Evolutionary conservation across 2,888 invertebrate genomes (phyloP).

Genomic region (Pimpla rufipes): DNA sequence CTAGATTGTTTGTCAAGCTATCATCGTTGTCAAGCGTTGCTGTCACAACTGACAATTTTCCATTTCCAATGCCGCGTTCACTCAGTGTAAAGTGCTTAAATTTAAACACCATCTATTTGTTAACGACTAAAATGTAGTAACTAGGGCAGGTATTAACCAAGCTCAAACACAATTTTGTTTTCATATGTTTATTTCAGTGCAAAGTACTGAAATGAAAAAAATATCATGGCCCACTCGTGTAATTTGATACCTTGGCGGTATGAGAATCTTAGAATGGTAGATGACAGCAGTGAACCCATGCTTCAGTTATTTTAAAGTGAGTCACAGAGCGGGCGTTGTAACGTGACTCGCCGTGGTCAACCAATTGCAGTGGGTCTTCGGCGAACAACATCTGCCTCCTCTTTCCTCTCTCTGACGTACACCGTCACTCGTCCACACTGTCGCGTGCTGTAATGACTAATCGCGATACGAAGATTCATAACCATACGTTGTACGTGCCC

Average conservation of each 20-base stretch:
- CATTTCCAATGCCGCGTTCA: too few species aligned
- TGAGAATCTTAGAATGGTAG: background rate
- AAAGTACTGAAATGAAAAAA: background rate
- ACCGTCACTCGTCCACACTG: conserved; percentile 46
- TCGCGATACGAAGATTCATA: conserved; percentile 27
- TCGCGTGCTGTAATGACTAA: conserved; percentile 37
- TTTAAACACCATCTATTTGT: too few species aligned
- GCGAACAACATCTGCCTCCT: conserved; percentile 58
- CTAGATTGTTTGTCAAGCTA: too few species aligned
- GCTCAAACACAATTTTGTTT: too few species aligned
- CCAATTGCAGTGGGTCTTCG: conserved; percentile 62
- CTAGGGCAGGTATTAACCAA: too few species aligned
- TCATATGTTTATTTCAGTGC: background rate
- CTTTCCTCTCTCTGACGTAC: conserved; percentile 6
- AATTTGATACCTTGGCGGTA: background rate
- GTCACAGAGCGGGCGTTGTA: conserved; percentile 41
- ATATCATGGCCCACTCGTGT: conserved; percentile 14
- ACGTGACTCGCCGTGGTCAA: conserved; percentile 54
- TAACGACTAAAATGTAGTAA: too few species aligned
- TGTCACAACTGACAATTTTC: too few species aligned
- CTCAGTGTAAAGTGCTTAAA: too few species aligned
- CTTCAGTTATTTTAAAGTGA: conserved; percentile 50
- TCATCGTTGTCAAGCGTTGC: too few species aligned
- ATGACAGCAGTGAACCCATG: conserved; percentile 18
- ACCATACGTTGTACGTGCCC: background rate